Evolutionary conservation across 1,140 invertebrate species (phyloP), one percentile per base, ranked within the genome.

Genomic region (Ruditapes philippinarum): DNA sequence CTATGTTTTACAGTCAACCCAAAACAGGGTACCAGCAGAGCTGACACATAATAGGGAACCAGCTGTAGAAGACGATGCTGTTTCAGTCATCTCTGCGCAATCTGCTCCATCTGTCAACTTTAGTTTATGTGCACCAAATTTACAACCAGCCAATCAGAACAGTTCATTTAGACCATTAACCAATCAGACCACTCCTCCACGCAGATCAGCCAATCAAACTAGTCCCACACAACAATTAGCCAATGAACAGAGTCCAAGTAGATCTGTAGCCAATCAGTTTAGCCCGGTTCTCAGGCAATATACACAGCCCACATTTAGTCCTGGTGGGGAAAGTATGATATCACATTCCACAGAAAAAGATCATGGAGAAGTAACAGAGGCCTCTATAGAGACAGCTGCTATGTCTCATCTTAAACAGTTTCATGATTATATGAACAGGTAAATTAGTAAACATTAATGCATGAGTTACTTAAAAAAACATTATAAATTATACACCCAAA

Each of bases 361-460:
- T 40, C 38, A 33, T 14, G 74, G 57, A 17, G 85, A 88, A 60
- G n/a, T 36, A 1, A 40, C 54, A 25, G 62, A 68, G 38, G 33
- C 40, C 9, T 68, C 57, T 36, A 40, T 80, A 22, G 85, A 88
- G 70, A 65, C 60, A 51, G 62, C 85, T 36, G 74, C 85, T 3
- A 45, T 88, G 51, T 88, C 76, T 42, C 85, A 88, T 54, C 33
- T 88, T 9, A 68, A 68, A 70, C 54, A 88, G 45, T 83, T 91
- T 42, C 89, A 91, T 70, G 89, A 91, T 60, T 91, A 91, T 51
- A 78, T 91, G 31, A 79, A 90, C 38, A 90, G 88, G 91, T 91
- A 22, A 57, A n/a, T n/a, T n/a, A n/a, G n/a, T n/a, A n/a, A n/a
- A n/a, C n/a, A n/a, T n/a, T n/a, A n/a, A n/a, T n/a, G n/a, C n/a